These are phyloP conservation scores for Tetragnatha versicolor DNA, from an alignment of 1,140 invertebrate genomes.

Conservation along the genomic window DNA sequence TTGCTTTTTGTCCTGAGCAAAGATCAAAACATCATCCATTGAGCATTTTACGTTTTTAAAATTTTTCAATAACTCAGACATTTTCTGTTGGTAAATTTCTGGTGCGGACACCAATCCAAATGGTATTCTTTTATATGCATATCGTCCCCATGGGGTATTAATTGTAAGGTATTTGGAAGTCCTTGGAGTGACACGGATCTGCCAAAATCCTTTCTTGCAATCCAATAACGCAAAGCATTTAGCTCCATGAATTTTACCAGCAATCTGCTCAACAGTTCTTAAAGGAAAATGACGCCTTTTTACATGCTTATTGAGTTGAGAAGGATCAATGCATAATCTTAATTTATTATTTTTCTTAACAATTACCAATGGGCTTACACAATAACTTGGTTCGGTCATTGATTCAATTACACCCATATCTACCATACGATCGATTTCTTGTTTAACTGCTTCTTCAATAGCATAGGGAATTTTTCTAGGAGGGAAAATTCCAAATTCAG, in stretches of 20 bases:
- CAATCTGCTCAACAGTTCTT: background rate
- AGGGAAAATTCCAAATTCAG: background rate
- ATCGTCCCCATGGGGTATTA: background rate
- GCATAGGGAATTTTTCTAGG: background rate
- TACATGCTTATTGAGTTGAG: background rate
- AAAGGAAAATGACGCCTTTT: background rate
- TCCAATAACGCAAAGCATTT: background rate
- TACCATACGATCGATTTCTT: background rate
- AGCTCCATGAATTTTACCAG: background rate
- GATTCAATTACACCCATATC: background rate
- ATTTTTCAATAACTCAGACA: conserved; percentile 42
- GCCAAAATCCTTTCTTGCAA: background rate
- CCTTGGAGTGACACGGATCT: background rate
- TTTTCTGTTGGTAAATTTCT: conserved; percentile 47
- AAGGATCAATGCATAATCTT: background rate
- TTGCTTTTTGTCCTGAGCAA: background rate
- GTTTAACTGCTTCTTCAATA: background rate
- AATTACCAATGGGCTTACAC: background rate
- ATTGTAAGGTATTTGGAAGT: background rate
- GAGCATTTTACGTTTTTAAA: conserved; percentile 28
- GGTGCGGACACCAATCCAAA: conserved; percentile 37
- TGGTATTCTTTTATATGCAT: background rate
- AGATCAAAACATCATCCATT: conserved; percentile 56
- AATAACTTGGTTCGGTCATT: background rate
- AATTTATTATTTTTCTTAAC: background rate